Evolutionary conservation across 2,888 invertebrate genomes (phyloP).

Genomic region (Congeria kusceri): DNA sequence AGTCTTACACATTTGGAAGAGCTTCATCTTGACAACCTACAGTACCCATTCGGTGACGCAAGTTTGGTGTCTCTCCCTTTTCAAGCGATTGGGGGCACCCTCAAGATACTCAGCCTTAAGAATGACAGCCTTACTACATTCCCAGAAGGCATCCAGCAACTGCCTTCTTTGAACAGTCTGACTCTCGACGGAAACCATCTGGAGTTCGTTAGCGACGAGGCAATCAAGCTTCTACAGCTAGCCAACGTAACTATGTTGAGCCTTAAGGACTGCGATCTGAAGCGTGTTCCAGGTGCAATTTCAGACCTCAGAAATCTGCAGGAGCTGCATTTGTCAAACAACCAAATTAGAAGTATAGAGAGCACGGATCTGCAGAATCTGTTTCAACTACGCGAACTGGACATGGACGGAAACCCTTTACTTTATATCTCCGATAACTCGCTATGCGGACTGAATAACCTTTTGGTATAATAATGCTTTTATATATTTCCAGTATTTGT

Average conservation of each 20-base stretch:
- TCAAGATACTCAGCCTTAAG: slow-evolving; percentile 56
- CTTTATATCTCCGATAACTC: slow-evolving; percentile 66
- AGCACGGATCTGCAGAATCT: slow-evolving; percentile 62
- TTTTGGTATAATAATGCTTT: slow-evolving; percentile 24
- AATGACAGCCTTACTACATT: slow-evolving; percentile 66
- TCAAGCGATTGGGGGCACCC: slow-evolving; percentile 34
- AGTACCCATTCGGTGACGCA: slow-evolving; percentile 39
- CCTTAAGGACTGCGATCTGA: slow-evolving; percentile 62
- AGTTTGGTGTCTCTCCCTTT: slow-evolving; percentile 63
- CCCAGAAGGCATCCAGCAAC: slow-evolving; percentile 58
- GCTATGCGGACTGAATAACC: slow-evolving; percentile 42
- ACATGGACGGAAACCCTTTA: slow-evolving; percentile 63
- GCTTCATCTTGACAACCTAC: slow-evolving; percentile 63
- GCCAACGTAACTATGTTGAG: slow-evolving; percentile 60
- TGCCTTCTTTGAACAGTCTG: slow-evolving; percentile 45
- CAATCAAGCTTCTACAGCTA: slow-evolving; percentile 54
- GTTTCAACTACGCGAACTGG: slow-evolving; percentile 36
- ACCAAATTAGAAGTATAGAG: slow-evolving; percentile 67
- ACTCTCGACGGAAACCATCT: slow-evolving; percentile 63
- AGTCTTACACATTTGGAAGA: slow-evolving; percentile 43
- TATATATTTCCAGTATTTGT: no score
- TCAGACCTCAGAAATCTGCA: slow-evolving; percentile 53
- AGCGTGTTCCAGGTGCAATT: slow-evolving; percentile 68
- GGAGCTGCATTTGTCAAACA: slow-evolving; percentile 60
- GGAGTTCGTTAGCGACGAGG: slow-evolving; percentile 69